These are phyloP conservation scores for Metallyticus violacea DNA, from an alignment of 2,888 invertebrate species.

Conservation along the genomic window DNA sequence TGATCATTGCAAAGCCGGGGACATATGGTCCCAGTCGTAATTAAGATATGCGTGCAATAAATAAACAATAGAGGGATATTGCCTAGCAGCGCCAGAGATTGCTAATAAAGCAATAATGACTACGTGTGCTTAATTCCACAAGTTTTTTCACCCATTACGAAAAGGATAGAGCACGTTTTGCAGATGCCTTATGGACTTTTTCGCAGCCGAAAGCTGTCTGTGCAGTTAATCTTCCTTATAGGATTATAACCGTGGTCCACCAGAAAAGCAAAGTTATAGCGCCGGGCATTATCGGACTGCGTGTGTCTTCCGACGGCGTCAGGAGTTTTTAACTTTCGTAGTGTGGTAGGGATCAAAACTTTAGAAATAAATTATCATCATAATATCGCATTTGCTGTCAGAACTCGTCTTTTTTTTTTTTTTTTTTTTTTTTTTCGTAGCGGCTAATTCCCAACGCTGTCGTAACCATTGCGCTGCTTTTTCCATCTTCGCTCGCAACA, in stretches of 20 bases:
- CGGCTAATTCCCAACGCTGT: background rate
- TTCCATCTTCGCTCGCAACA: background rate
- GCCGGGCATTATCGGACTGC: background rate
- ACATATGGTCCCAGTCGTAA: no score
- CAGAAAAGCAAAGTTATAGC: background rate
- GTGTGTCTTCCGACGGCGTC: no score
- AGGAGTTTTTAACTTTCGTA: background rate
- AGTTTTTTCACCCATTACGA: background rate
- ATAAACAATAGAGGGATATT: no score
- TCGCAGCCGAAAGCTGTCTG: background rate
- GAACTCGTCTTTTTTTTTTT: background rate
- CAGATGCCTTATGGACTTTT: background rate
- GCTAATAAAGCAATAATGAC: no score
- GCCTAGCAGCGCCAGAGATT: no score
- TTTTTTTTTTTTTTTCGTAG: no score
- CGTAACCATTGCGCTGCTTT: background rate
- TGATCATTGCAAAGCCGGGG: no score
- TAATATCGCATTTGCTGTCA: background rate
- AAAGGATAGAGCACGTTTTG: no score
- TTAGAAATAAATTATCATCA: background rate
- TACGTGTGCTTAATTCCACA: no score
- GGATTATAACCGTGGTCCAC: background rate
- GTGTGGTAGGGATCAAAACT: background rate
- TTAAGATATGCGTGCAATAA: no score
- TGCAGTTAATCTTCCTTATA: background rate